Conservation (phyloP, 64 coral and sea anemone genomes). For the Porites australiensis region DNA sequence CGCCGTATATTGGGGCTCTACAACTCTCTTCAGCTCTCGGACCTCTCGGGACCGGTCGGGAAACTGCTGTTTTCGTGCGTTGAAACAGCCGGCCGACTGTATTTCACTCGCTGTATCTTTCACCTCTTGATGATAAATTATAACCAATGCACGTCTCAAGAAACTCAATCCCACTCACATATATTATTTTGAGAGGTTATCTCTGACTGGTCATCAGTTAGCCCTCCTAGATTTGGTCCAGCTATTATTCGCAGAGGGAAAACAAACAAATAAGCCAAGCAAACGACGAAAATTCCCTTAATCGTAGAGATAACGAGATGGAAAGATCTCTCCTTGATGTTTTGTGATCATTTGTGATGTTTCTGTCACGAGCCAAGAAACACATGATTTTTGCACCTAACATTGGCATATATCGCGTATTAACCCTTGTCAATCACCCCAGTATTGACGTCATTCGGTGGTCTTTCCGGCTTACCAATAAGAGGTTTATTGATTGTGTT, state of each 20-base stretch:
- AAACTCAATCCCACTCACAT: constrained; percentile 39
- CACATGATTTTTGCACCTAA: constrained; percentile 17
- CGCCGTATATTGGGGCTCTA: not conserved
- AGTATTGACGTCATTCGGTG: constrained; percentile 33
- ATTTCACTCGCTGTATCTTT: not conserved
- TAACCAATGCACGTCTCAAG: not conserved
- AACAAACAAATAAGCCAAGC: not conserved
- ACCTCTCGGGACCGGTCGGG: not conserved
- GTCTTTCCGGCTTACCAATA: constrained; percentile 44
- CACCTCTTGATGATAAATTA: not conserved
- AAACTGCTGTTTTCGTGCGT: not conserved
- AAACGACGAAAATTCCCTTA: not conserved
- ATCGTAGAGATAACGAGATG: not conserved
- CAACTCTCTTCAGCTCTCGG: not conserved
- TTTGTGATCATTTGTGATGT: constrained; percentile 45
- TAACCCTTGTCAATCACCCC: constrained; percentile 4
- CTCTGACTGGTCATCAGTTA: not conserved
- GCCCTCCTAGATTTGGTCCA: not conserved
- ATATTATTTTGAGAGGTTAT: constrained; percentile 9
- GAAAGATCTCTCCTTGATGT: constrained; percentile 23
- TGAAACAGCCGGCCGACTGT: not conserved
- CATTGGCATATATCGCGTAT: not conserved
- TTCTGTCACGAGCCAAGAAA: constrained; percentile 27
- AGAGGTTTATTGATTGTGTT: constrained; percentile 51
- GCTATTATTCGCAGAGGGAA: not conserved